Evolutionary conservation across 2,797 vertebrate species (phyloP), one percentile per base, ranked within the genome.

Genomic region (Mormyrops boulengeri): DNA sequence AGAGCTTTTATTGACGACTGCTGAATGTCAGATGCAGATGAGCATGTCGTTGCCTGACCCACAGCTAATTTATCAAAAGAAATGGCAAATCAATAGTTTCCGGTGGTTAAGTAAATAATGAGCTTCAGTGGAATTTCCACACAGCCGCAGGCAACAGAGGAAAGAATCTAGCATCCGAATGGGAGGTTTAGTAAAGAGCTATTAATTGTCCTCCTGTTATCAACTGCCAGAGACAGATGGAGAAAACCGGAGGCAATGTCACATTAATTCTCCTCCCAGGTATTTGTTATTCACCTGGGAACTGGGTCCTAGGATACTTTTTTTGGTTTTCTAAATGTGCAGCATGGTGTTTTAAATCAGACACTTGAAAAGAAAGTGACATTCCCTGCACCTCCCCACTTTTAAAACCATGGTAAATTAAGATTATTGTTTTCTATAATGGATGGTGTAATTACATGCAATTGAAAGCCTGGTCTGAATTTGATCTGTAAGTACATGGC

Each of bases 21-120:
- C 77, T 80, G 88, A 80, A 85, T 91, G 91, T 90, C 91, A 92
- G 87, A 93, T 88, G 89, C 90, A 91, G 88, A 91, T 89, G 85
- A 88, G 89, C 88, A 57, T 88, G 90, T 53, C 60, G 88, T 73
- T 17, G 47, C 60, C 86, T 55, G 57, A 69, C 86, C 88, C 60
- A 14, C 50, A 87, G 92, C 92, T 92, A 90, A 92, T 92, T 92
- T 90, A 92, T 92, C 93, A 92, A 90, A 91, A 90, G 89, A 92
- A 92, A 90, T 90, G 90, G 89, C 80, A 85, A 90, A 92, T 93
- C 92, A 91, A 92, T 92, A 50, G 86, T 62, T 57, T 30, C 82
- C 80, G 52, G 77, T 90, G 89, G 85, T 38, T 80, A 84, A 44
- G 77, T 89, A 89, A 89, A 89, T 89, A 85, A 89, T 85, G 73